A percentile compares a stretch with the other conserved stretches of the same genome.
Conservation (phyloP, 2,113 vertebrate genomes). For the Phasianus colchicus region DNA sequence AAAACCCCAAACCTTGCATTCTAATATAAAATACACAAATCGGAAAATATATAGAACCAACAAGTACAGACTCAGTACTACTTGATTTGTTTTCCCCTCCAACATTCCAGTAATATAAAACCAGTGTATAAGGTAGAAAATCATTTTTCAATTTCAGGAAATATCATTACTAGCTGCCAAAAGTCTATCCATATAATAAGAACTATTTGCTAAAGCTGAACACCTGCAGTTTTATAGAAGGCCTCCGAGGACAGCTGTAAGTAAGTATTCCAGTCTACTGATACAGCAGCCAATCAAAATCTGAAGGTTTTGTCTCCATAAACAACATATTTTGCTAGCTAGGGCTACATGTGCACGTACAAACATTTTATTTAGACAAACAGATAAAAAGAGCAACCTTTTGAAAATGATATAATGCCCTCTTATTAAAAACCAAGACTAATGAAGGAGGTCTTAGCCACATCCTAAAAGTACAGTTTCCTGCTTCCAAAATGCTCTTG, state of each 20-base stretch:
- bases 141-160: conserved; percentile 86
- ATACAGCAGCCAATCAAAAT: conserved; percentile 81
- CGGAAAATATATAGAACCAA: conserved; percentile 80
- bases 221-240: conserved; percentile 85
- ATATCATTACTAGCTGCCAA: conserved; percentile 84
- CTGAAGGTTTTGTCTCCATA: conserved; percentile 55
- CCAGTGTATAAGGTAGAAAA: conserved; percentile 83
- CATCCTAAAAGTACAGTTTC: conserved; percentile 22
- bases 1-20: conserved; percentile 53
- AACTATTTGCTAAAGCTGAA: conserved; percentile 85
- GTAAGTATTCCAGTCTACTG: conserved; percentile 75
- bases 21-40: conserved; percentile 77
- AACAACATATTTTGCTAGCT: conserved; percentile 45
- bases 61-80: conserved; percentile 75
- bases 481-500: conserved; percentile 24
- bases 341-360: background rate
- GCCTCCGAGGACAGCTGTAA: conserved; percentile 79
- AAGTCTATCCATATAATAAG: conserved; percentile 81
- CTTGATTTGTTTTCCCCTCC: conserved; percentile 70
- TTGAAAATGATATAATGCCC: background rate
- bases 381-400: background rate
- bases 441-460: background rate
- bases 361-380: background rate
- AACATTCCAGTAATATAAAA: conserved; percentile 83
- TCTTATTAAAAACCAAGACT: background rate